Evolutionary conservation across 2,113 vertebrate species (phyloP), one percentile per base, ranked within the genome.

Genomic region (Aegotheles bennettii): DNA sequence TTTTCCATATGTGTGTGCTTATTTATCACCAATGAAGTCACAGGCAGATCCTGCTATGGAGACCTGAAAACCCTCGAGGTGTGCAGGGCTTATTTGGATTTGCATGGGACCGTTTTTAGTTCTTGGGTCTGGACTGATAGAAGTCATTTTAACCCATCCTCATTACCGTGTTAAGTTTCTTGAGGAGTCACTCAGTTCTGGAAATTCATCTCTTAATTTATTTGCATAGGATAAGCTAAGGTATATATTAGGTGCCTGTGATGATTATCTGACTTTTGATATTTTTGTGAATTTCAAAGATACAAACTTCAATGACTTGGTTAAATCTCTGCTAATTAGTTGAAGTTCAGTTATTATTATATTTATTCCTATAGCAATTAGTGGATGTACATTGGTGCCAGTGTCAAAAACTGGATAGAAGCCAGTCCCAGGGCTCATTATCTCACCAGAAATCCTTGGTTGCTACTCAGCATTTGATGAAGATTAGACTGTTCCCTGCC

Each of bases 351-450:
- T 90, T 87, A 87, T 90, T 87, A 87, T 86, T 77, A 35, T 47
- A 67, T 67, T 47, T 90, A 93, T 91, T 91, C 68, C 71, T 91
- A 84, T 84, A 85, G 81, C 90, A 95, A 93, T 96, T 92, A 95
- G 81, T 74, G 93, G 82, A 84, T 87, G 48, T 87, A 86, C 53
- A 36, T 91, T 33, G 88, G 65, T 94, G 70, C 84, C 80, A 90
- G 43, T 91, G 81, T 96, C 89, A 95, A 94, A 96, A 93, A 77
- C 69, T 94, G 91, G 87, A 86, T 68, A 81, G 84, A 76, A 93
- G 84, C 92, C 92, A 96, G 81, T 84, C 78, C 78, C 45, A 73
- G 84, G 92, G 69, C 93, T 97, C 87, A 95, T 97, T 97, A 95
- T 95, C 96, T 83, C 91, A 86, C 71, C 82, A 94, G 95, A 96